Evolutionary conservation across 2,888 invertebrate genomes (phyloP).

Genomic region (Asteroscopus sphinx): DNA sequence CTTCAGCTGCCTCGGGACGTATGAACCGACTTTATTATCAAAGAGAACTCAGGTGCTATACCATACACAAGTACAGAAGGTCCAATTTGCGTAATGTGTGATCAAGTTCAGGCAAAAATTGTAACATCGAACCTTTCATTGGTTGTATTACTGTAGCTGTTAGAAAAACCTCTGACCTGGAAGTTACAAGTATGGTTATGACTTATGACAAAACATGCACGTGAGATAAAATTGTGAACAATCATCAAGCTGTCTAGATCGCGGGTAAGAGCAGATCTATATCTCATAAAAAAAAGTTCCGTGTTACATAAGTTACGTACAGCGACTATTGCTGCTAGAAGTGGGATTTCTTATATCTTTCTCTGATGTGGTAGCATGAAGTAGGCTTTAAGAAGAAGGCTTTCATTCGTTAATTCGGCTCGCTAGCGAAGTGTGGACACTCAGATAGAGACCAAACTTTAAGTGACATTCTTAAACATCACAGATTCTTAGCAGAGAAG

Average conservation of each 20-base stretch:
- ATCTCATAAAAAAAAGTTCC: too few species aligned
- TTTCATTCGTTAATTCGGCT: constrained; percentile 19
- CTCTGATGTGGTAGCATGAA: constrained; percentile 1
- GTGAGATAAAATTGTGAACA: too few species aligned
- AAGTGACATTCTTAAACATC: constrained; percentile 37
- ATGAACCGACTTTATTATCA: constrained; percentile 17
- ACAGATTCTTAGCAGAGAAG: constrained; percentile 26
- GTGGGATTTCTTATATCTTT: constrained; percentile 1
- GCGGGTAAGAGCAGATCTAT: too few species aligned
- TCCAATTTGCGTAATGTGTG: too few species aligned
- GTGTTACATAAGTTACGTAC: not conserved
- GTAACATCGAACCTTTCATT: too few species aligned
- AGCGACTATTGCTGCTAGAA: not conserved
- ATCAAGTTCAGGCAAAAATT: too few species aligned
- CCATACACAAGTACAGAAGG: constrained; percentile 5
- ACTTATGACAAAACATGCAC: too few species aligned
- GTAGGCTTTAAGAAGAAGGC: constrained; percentile 11
- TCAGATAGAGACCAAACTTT: constrained; percentile 18
- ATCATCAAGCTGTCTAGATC: too few species aligned
- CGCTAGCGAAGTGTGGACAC: constrained; percentile 8
- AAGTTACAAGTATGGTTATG: too few species aligned
- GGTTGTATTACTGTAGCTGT: too few species aligned
- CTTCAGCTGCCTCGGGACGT: constrained; percentile 11
- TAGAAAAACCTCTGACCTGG: too few species aligned
- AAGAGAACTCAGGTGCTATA: constrained; percentile 1